Conservation (phyloP, 2,113 vertebrate species). For the Rattus rattus region DNA sequence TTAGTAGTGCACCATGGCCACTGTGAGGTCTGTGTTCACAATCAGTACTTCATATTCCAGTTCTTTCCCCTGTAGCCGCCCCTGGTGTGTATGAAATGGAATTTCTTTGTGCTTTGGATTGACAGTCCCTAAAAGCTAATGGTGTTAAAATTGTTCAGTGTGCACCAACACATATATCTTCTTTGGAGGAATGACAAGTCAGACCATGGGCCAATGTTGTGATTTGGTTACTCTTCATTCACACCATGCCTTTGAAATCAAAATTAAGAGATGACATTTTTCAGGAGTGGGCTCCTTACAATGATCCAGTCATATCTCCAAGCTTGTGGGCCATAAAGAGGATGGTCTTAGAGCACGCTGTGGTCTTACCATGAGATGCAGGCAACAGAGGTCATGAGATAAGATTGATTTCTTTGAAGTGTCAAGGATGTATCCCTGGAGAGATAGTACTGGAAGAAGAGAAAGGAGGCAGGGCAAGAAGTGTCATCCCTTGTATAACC, state of each 20-base stretch:
- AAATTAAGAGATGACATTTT: not conserved
- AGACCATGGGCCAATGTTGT: not conserved
- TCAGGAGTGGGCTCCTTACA: not conserved
- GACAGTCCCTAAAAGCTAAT: not conserved
- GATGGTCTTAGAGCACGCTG: not conserved
- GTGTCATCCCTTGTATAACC: accelerated
- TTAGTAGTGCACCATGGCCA: not conserved
- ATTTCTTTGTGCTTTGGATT: conserved; percentile 3
- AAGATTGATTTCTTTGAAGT: not conserved
- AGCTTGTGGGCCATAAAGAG: not conserved
- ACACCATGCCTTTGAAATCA: conserved; percentile 10
- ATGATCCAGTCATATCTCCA: not conserved
- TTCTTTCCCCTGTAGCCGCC: not conserved
- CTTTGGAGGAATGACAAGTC: not conserved
- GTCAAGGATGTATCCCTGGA: not conserved
- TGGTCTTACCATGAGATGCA: not conserved
- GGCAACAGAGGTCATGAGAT: not conserved
- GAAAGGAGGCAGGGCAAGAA: not conserved
- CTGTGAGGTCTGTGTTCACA: not conserved
- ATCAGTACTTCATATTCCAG: not conserved
- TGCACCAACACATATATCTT: not conserved
- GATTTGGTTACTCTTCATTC: not conserved
- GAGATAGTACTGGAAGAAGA: not conserved
- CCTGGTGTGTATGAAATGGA: not conserved
- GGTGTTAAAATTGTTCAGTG: not conserved